Conservation (phyloP, 2,113 vertebrate species). For the Theristicus caerulescens region DNA sequence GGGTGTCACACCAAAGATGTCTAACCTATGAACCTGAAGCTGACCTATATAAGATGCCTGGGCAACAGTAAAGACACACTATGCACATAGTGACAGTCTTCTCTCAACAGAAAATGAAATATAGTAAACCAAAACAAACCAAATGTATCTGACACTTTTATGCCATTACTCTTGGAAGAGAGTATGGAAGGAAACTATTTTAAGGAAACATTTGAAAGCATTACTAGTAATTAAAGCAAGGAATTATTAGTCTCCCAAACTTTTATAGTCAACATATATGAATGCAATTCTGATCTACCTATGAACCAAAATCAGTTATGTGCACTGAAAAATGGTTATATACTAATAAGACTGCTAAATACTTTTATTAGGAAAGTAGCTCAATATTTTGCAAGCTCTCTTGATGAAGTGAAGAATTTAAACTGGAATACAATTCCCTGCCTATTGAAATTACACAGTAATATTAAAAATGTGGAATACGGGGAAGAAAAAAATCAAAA, state of each 20-base stretch:
- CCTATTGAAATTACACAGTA: background rate
- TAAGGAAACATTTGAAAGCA: background rate
- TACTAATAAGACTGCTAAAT: background rate
- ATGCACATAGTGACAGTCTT: background rate
- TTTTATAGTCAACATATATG: background rate
- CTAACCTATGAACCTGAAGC: background rate
- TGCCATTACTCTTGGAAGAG: background rate
- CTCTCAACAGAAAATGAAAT: background rate
- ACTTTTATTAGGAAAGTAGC: background rate
- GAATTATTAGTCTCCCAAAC: background rate
- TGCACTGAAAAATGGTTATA: background rate
- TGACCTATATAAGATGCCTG: background rate
- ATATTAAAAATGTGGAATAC: background rate
- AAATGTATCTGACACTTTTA: background rate
- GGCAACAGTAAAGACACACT: background rate
- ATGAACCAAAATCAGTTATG: background rate
- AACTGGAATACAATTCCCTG: background rate
- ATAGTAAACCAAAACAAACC: background rate
- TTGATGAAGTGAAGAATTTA: background rate
- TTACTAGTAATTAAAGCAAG: background rate
- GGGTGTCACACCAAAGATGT: background rate
- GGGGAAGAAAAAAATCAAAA: background rate
- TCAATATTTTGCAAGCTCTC: background rate
- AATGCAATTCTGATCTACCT: background rate
- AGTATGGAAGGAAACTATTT: background rate